These are phyloP conservation scores for Heliconius melpomene DNA, from an alignment of 1,140 invertebrate genomes.

Conservation along the genomic window DNA sequence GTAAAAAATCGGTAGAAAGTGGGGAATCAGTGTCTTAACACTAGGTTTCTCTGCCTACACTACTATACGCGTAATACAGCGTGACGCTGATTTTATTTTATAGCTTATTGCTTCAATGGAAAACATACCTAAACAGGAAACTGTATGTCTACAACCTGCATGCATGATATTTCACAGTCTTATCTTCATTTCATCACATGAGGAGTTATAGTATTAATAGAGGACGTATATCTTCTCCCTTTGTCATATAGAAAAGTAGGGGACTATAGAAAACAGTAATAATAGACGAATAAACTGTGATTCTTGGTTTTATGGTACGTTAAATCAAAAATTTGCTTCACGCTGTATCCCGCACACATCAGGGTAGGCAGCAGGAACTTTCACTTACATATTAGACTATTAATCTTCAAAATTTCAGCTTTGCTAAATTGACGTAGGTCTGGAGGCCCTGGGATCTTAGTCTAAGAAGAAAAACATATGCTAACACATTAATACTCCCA, in stretches of 20 bases:
- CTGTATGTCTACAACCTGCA: not conserved
- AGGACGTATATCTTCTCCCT: not conserved
- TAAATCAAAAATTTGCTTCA: not conserved
- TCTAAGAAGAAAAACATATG: not conserved
- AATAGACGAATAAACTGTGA: not conserved
- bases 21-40: no score
- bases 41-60: no score
- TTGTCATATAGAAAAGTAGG: not conserved
- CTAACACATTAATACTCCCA: not conserved
- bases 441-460: no score
- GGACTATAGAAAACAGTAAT: not conserved
- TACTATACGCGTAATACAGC: no score
- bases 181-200: conserved; percentile 6
- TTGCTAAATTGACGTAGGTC: no score
- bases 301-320: not conserved
- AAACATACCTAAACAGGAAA: not conserved
- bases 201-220: not conserved
- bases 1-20: no score
- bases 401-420: no score
- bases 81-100: not conserved
- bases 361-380: not conserved
- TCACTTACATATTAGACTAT: no score
- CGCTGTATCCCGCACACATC: not conserved
- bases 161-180: not conserved
- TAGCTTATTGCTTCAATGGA: not conserved